Evolutionary conservation across 2,797 vertebrate species (phyloP), one percentile per base, ranked within the genome.

Genomic region (Sus cebifrons): DNA sequence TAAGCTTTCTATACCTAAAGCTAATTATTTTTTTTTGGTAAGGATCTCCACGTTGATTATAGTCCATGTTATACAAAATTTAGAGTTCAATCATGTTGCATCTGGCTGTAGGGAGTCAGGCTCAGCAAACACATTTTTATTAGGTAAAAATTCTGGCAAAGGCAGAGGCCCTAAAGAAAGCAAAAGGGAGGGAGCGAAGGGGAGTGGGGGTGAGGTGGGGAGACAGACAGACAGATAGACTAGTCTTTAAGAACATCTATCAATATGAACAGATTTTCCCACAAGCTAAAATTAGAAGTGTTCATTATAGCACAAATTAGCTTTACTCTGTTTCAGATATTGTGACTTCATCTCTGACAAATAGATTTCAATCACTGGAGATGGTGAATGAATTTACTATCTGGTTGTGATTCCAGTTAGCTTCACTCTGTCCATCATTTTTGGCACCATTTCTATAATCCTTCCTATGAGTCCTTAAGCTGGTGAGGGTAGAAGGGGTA

Each of bases 1-100:
- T 97, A 96, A 96, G 82, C 78, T 94, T 96, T 97, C 95, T 92
- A 95, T 94, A 85, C 96, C 74, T 96, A 96, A 96, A 97, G 92
- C 92, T 96, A 96, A 97, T 96, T 97, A 96, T 90, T 90, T 95
- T 32, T 32, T 95, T 93, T 90, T 71, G 21, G 90, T 96, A 90
- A 98, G 94, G 84, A 88, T 95, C 87, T 88, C 94, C 86, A 98
- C 95, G 85, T 95, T 96, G 92, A 96, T 95, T 90, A 95, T 44
- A 95, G 54, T 54, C 73, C 77, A 90, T 74, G 65, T 95, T 95
- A 96, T 79, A 96, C 75, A 97, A 96, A 96, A 97, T 95, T 94
- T 73, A 96, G 90, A 96, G 96, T 96, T 95, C 96, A 95, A 94
- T 96, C 91, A 95, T 64, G 58, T 77, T 86, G 92, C 74, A 79